Conservation (phyloP, 1,140 invertebrate species). For the Camponotus floridanus region DNA sequence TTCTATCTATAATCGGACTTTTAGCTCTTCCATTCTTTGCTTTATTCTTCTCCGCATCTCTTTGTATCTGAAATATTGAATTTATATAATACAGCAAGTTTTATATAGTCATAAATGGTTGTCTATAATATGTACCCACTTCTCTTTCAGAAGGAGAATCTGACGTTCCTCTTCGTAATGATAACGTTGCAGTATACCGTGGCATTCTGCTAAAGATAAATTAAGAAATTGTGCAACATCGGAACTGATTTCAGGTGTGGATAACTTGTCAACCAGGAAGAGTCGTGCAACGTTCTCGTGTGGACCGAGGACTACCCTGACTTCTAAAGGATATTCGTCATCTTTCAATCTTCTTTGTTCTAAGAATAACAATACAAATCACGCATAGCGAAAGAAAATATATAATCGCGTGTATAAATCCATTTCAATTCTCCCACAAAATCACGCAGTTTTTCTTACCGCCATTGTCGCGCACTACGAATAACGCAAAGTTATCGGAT, state of each 20-base stretch:
- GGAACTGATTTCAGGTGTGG: slow-evolving; percentile 91
- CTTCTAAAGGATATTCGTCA: slow-evolving; percentile 93
- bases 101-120: background rate
- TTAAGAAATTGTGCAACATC: slow-evolving; percentile 95
- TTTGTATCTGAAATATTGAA: slow-evolving; percentile 87
- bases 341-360: slow-evolving; percentile 92
- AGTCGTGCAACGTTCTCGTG: slow-evolving; percentile 94
- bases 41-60: slow-evolving; percentile 90
- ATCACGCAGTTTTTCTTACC: slow-evolving; percentile 85
- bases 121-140: slow-evolving; percentile 85
- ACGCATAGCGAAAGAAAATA: background rate
- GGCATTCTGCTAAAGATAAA: slow-evolving; percentile 92
- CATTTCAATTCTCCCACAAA: background rate
- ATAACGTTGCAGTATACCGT: slow-evolving; percentile 92
- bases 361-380: slow-evolving; percentile 74
- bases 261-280: slow-evolving; percentile 92
- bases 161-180: slow-evolving; percentile 92
- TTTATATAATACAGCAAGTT: background rate
- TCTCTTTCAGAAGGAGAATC: slow-evolving; percentile 89
- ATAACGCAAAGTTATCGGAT: slow-evolving; percentile 93
- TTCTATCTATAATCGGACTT: slow-evolving; percentile 87
- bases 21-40: slow-evolving; percentile 90
- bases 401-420: slow-evolving; percentile 9
- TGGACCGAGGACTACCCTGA: slow-evolving; percentile 92
- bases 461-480: slow-evolving; percentile 93